These are phyloP conservation scores for Bettongia penicillata DNA, from an alignment of 2,113 vertebrate genomes.

Conservation along the genomic window DNA sequence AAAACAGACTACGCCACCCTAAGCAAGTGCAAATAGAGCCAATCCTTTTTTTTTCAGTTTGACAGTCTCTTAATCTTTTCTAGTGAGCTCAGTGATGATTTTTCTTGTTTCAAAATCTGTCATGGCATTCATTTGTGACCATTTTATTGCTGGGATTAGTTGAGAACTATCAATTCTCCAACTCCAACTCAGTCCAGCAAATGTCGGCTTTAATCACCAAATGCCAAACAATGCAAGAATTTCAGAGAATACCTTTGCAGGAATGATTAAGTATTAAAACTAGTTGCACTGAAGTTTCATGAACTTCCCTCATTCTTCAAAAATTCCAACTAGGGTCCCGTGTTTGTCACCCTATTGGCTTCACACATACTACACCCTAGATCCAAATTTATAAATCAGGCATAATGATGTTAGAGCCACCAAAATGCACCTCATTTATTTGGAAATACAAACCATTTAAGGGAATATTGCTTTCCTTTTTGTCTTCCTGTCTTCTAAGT, in stretches of 20 bases:
- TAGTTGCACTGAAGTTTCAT: slow-evolving; percentile 51
- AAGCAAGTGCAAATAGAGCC: slow-evolving; percentile 73
- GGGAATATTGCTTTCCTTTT: background rate
- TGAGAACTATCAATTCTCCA: slow-evolving; percentile 71
- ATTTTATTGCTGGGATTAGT: slow-evolving; percentile 81
- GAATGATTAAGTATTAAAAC: slow-evolving; percentile 66
- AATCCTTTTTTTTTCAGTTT: slow-evolving; percentile 74
- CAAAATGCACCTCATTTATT: background rate
- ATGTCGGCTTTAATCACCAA: slow-evolving; percentile 72
- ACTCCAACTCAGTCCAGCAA: slow-evolving; percentile 57
- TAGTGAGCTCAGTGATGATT: slow-evolving; percentile 71
- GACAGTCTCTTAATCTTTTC: slow-evolving; percentile 78
- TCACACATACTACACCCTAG: slow-evolving; percentile 19
- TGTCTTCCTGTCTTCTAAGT: background rate
- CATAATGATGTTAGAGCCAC: background rate
- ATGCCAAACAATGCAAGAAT: slow-evolving; percentile 64
- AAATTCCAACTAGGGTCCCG: slow-evolving; percentile 70
- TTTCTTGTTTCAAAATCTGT: slow-evolving; percentile 78
- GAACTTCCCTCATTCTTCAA: slow-evolving; percentile 57
- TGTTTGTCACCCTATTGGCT: slow-evolving; percentile 51
- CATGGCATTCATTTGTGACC: slow-evolving; percentile 67
- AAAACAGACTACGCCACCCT: slow-evolving; percentile 77
- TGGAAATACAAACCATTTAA: background rate
- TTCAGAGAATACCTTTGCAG: slow-evolving; percentile 67
- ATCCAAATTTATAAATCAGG: slow-evolving; percentile 25